Evolutionary conservation across 1,140 invertebrate species (phyloP).

Genomic region (Euura lappo): DNA sequence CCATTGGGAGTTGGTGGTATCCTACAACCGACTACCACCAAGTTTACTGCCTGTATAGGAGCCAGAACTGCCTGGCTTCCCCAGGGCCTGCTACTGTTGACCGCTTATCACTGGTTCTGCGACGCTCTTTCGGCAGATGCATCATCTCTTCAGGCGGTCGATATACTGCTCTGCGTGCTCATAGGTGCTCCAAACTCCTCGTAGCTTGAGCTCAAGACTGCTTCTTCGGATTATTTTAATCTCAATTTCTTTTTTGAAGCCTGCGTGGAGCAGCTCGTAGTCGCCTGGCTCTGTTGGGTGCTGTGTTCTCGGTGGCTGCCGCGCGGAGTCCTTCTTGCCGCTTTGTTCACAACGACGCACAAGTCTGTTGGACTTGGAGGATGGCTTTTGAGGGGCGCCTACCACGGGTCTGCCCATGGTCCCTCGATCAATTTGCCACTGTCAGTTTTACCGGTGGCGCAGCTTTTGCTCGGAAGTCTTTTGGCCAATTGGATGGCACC

Average conservation of each 20-base stretch:
- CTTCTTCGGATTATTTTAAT: not conserved
- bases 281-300: slow-evolving; percentile 52
- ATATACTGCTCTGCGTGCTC: slow-evolving; percentile 52
- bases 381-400: slow-evolving; percentile 52
- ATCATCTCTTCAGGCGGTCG: slow-evolving; percentile 48
- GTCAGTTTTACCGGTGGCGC: slow-evolving; percentile 50
- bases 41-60: slow-evolving; percentile 27
- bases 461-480: slow-evolving; percentile 53
- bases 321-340: slow-evolving; percentile 44
- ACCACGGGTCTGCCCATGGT: slow-evolving; percentile 47
- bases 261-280: slow-evolving; percentile 49
- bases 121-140: slow-evolving; percentile 52
- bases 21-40: slow-evolving; percentile 33
- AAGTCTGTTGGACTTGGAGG: slow-evolving; percentile 54
- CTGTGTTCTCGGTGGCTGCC: slow-evolving; percentile 50
- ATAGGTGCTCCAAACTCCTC: slow-evolving; percentile 38
- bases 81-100: slow-evolving; percentile 45
- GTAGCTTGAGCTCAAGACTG: not conserved
- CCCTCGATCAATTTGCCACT: slow-evolving; percentile 53
- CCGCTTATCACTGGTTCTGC: slow-evolving; percentile 55
- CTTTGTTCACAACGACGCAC: slow-evolving; percentile 53
- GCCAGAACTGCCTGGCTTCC: slow-evolving; percentile 46
- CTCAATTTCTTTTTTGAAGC: slow-evolving; percentile 32
- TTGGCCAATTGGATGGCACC: slow-evolving; percentile 51
- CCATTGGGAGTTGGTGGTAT: slow-evolving; percentile 48